Conservation (phyloP, 2,888 invertebrate species). For the Polymixis flavicincta region DNA sequence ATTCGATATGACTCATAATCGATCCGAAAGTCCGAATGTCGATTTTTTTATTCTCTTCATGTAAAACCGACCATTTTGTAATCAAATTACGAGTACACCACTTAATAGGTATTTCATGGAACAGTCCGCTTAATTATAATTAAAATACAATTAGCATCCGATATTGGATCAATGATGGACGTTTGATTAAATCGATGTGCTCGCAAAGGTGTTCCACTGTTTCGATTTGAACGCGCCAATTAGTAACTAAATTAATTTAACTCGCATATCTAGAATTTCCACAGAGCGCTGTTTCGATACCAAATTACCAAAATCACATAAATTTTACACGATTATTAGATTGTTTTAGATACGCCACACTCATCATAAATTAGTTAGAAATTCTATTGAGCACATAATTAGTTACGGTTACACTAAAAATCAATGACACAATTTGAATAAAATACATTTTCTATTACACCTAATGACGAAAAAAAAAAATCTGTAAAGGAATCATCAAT, state of each 20-base stretch:
- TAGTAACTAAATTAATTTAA: conserved; percentile 77
- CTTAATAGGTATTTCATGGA: conserved; percentile 42
- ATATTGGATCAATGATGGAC: conserved; percentile 72
- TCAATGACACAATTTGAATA: conserved; percentile 52
- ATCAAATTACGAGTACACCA: conserved; percentile 41
- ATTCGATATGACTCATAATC: neutral
- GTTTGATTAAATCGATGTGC: conserved; percentile 71
- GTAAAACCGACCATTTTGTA: conserved; percentile 35
- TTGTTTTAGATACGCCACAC: conserved; percentile 32
- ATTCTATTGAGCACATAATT: conserved; percentile 37
- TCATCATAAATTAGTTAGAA: conserved; percentile 18
- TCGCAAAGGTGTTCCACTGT: conserved; percentile 70
- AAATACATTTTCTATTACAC: conserved; percentile 50
- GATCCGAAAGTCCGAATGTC: neutral
- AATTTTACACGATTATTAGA: conserved; percentile 37
- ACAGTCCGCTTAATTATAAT: conserved; percentile 64
- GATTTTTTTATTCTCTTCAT: neutral
- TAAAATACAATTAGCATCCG: conserved; percentile 68
- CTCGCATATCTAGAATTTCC: conserved; percentile 71
- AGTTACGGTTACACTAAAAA: conserved; percentile 20
- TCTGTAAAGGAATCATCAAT: conserved; percentile 67
- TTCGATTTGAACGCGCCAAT: conserved; percentile 73
- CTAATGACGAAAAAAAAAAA: conserved; percentile 63
- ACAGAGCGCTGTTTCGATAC: conserved; percentile 36
- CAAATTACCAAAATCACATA: conserved; percentile 43